These are phyloP conservation scores for Liasis olivaceus DNA, from an alignment of 2,797 vertebrate genomes.

Conservation along the genomic window DNA sequence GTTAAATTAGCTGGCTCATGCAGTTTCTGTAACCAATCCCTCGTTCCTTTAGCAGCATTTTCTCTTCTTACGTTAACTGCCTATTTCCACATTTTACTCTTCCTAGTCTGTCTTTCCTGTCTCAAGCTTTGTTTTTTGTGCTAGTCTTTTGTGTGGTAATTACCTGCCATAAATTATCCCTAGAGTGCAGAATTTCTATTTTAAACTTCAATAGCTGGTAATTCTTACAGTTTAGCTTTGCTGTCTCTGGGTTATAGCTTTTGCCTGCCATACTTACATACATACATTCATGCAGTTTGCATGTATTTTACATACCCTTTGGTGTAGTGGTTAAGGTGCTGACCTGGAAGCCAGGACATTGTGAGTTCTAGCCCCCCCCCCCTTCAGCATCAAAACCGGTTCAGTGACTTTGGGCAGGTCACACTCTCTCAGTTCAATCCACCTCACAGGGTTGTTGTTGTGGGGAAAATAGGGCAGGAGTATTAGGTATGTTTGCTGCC, in stretches of 20 bases:
- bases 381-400: background rate
- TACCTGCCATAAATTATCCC: background rate
- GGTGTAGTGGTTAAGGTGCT: background rate
- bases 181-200: background rate
- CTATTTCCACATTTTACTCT: background rate
- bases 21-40: background rate
- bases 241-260: background rate
- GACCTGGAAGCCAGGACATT: background rate
- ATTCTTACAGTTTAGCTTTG: background rate
- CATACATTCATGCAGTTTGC: background rate
- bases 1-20: background rate
- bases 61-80: background rate
- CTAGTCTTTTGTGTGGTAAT: background rate
- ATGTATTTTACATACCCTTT: background rate
- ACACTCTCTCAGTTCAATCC: background rate
- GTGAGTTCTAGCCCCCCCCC: no score
- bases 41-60: background rate
- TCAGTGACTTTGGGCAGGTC: background rate
- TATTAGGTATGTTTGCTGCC: background rate
- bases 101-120: background rate
- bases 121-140: background rate
- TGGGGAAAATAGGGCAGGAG: background rate
- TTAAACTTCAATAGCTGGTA: background rate
- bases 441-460: background rate
- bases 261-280: background rate